Percentiles rank a stretch among this genome's conserved stretches.
These are phyloP conservation scores for Dendrolimus kikuchii DNA, from an alignment of 1,140 invertebrate species.

Conservation along the genomic window DNA sequence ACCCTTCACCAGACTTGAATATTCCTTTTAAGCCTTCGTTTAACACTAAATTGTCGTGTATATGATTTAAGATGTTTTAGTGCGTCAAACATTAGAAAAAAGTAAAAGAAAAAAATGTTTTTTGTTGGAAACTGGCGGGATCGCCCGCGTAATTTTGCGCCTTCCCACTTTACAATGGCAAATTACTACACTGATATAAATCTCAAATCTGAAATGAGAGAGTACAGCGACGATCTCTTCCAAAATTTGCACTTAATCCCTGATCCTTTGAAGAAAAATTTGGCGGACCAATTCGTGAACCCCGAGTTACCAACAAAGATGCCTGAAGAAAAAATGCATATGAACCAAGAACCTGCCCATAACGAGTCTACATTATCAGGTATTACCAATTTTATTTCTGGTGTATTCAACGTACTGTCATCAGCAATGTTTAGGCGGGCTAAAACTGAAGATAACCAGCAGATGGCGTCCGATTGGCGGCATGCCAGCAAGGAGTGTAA, in stretches of 20 bases:
- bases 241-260: constrained; percentile 39
- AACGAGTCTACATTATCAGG: constrained; percentile 26
- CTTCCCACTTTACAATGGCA: constrained; percentile 30
- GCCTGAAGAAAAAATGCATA: constrained; percentile 15
- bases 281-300: constrained; percentile 45
- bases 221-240: constrained; percentile 30
- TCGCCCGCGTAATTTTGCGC: constrained; percentile 19
- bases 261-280: constrained; percentile 50
- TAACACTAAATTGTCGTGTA: too few relatives aligned
- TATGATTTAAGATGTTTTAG: not conserved
- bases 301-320: constrained; percentile 20
- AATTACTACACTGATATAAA: constrained; percentile 39
- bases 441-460: constrained; percentile 24
- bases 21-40: too few relatives aligned
- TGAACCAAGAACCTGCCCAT: constrained; percentile 1
- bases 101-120: constrained; percentile 41
- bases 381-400: constrained; percentile 41
- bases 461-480: constrained; percentile 37
- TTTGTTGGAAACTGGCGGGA: constrained; percentile 36
- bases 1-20: too few relatives aligned
- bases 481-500: constrained; percentile 46
- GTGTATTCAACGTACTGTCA: constrained; percentile 36
- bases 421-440: constrained; percentile 38
- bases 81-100: constrained; percentile 21
- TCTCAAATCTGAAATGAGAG: constrained; percentile 34